Base-by-base conservation (phyloP, 2,113 vertebrate genomes). In the Monopterus albus region DNA sequence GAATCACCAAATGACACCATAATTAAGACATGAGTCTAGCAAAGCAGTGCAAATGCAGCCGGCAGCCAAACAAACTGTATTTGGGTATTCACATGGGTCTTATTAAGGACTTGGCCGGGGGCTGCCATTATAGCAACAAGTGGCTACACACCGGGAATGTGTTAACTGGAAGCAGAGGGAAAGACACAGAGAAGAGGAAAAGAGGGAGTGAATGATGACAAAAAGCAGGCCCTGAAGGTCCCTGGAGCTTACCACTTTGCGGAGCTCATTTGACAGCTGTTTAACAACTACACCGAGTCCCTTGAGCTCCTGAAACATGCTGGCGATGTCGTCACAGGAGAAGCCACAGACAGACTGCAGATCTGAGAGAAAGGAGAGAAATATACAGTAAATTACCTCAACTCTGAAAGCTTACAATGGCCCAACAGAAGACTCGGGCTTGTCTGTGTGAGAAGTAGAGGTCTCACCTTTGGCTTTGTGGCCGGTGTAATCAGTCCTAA, bases 301-400 rank as follows among this genome's bases (percentile, higher is more conserved):
- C 85, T 92, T 94, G 75, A 99, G 89, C 84, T 99, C 97, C 64
- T 94, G 92, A 77, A 97, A 96, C 95, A 99, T 96, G 86, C 90
- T 93, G 73, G 93, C 90, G 46, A 99, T 92, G 60, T 99, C 96
- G 0, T 98, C 95, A 60, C 98, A 99, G 35, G 97, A 95, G 89
- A 97, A 95, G 10, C 97, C 96, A 17, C 98, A 99, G 77, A 98
- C 92, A 46, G 94, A 92, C 69, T 96, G 94, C 52, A 95, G 87
- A 75, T 96, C 96, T 94, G 83, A 49, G 28, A 47, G 6, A 15
- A 2, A 42, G 50, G 28, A 52, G 40, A 49, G 45, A n/a, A n/a
- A n/a, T n/a, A n/a, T 17, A 39, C 21, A 42, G 40, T 63, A 13
- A 78, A 50, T 87, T 5, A 79, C 46, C 42, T 50, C 9, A 29